phyloP scores from a whole-genome alignment of 2,113 vertebrate genomes.

The Dasyurus viverrinus region DNA sequence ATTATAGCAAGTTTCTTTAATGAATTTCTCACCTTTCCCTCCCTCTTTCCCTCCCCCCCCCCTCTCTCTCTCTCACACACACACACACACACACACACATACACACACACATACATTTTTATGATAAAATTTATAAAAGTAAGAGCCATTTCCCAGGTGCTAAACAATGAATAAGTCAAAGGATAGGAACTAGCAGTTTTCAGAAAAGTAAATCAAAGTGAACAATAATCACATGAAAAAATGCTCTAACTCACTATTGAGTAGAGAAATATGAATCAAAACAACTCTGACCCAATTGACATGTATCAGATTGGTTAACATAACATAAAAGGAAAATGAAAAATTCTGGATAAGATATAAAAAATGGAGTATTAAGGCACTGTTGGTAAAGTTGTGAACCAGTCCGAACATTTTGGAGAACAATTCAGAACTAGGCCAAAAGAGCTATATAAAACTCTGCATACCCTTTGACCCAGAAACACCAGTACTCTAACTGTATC shows the following conservation, averaged over 20 bases:
- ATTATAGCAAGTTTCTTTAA: neutral
- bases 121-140: neutral
- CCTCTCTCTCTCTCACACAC: too few relatives aligned
- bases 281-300: neutral
- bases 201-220: neutral
- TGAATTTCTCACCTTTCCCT: neutral
- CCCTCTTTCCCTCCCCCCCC: too few relatives aligned
- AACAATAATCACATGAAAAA: neutral
- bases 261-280: neutral
- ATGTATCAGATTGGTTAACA: neutral
- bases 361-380: neutral
- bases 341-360: neutral
- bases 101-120: too few relatives aligned
- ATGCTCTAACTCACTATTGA: neutral
- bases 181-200: neutral
- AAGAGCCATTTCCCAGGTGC: neutral
- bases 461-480: neutral
- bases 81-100: too few relatives aligned
- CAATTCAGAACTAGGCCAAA: neutral
- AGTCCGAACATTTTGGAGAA: neutral
- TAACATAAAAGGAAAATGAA: neutral
- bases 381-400: neutral
- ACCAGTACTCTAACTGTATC: accelerated
- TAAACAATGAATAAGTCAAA: neutral
- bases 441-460: neutral